Evolutionary conservation across 2,888 invertebrate genomes (phyloP), one percentile per base, ranked within the genome.

Genomic region (Panorpa germanica): DNA sequence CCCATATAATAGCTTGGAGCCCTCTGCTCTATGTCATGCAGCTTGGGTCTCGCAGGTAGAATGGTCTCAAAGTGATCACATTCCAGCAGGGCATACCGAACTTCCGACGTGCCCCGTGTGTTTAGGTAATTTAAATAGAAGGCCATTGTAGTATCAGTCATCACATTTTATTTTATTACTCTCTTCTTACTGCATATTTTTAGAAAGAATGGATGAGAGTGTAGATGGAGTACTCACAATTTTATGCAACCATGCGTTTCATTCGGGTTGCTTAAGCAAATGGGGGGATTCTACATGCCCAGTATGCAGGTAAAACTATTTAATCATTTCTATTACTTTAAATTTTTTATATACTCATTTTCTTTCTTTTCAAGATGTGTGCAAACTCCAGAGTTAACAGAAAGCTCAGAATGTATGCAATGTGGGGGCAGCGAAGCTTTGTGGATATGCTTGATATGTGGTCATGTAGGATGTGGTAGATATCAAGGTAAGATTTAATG

Each of bases 381-480:
- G 0, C 66, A 64, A 41, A 61, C 61, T 13, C 63, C 64, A 0
- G 65, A 65, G 38, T 57, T 65, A 33, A 52, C 54, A 39, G 65
- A 57, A 46, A 63, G 49, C 46, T 65, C 56, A 38, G 70, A 52
- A 47, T 70, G 54, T 53, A 68, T 50, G 63, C 65, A 56, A 51
- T 65, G 65, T 36, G 63, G 61, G 25, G 53, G 53, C 29, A 55
- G 72, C 1, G 83, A 86, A 42, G 73, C 90, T 31, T 60, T 99
- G 4, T 99, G 98, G 98, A 96, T 99, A 42, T 99, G 98, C 48
- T 63, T 99, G 31, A 90, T 99, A 37, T 99, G 98, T 51, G 98
- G 98, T 2, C 83, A 96, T 50, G 81, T 99, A 8, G 98, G 98
- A 15, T 99, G 98, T 53, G 96, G 98, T 4, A 67, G 95, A 45